Evolutionary conservation across 1,140 invertebrate genomes (phyloP), one percentile per base, ranked within the genome.

Genomic region (Hyphantria cunea): DNA sequence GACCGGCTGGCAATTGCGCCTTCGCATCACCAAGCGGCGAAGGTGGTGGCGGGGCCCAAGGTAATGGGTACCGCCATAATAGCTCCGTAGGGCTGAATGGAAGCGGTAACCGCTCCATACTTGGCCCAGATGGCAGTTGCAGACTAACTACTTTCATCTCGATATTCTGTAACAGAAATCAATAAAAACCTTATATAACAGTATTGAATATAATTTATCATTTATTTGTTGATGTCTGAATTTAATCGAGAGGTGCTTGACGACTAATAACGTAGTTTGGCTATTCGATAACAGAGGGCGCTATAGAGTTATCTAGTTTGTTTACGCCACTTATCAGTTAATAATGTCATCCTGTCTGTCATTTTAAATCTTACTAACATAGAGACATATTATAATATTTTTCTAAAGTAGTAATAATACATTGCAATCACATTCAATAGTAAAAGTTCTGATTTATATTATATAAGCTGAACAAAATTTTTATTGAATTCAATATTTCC

Each of bases 11-110:
- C 59, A 97, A 89, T 79, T 97, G 96, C 25, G 95, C 95, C 86
- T 97, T 97, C 72, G 97, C 95, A 80, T 98, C 96, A 42, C 96
- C 91, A n/a, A 96, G 90, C 11, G 95, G 94, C 3, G 94, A 95
- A 47, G 93, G 94, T 53, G 93, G 93, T 34, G 93, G 92, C 13
- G 88, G 88, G 17, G 94, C 93, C 82, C 95, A 95, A 7, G 93
- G 93, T 72, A 95, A 90, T 10, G 94, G 94, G 81, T 97, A 97
- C 76, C 96, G 93, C 96, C 96, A 97, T 13, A 97, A 86, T 13
- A 97, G 89, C 71, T 97, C 96, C 42, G 96, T 90, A 39, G 91
- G 91, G 69, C 88, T 92, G 66, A 92, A 92, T 70, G 91, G 89
- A 47, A 92, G 82, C 76, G 91, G 88, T 56, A 92, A 71, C 68